Evolutionary conservation across 92 coral and sea anemone species (phyloP).

Genomic region (Heliopora coerulea): DNA sequence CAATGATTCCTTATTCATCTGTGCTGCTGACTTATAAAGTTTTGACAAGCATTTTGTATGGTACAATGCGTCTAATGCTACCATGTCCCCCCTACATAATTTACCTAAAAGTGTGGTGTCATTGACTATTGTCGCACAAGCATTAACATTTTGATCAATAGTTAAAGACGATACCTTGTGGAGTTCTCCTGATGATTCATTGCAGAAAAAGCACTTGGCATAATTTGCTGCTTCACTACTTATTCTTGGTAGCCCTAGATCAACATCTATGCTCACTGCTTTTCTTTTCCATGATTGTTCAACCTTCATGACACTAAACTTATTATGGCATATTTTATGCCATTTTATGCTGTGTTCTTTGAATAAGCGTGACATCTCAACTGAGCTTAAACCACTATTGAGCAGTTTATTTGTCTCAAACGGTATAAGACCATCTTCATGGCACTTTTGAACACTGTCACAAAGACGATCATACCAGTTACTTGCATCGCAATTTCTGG

Average conservation of each 20-base stretch:
- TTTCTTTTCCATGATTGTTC: constrained; percentile 34
- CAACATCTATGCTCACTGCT: constrained; percentile 9
- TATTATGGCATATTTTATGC: constrained; percentile 23
- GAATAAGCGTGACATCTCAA: no score
- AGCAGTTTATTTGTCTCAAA: no score
- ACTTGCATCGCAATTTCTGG: no score
- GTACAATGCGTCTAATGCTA: constrained; percentile 18
- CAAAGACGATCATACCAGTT: no score
- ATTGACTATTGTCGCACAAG: constrained; percentile 4
- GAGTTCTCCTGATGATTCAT: constrained; percentile 20
- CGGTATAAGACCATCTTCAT: no score
- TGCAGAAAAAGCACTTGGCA: constrained; percentile 41
- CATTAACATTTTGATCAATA: constrained; percentile 9
- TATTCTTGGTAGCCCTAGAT: constrained; percentile 1
- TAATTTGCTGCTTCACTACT: constrained; percentile 6
- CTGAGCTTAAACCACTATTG: no score
- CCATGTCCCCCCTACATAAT: constrained; percentile 15
- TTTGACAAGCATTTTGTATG: constrained; percentile 29
- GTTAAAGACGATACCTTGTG: constrained; percentile 28
- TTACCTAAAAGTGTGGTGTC: constrained; percentile 14
- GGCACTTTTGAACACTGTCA: no score
- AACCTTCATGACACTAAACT: constrained; percentile 21
- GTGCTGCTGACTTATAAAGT: constrained; percentile 18
- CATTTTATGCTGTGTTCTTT: constrained; percentile 42
- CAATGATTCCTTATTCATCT: constrained; percentile 7